Evolutionary conservation across 2,797 vertebrate species (phyloP), one percentile per base, ranked within the genome.

Genomic region (Acanthurus lineatus): DNA sequence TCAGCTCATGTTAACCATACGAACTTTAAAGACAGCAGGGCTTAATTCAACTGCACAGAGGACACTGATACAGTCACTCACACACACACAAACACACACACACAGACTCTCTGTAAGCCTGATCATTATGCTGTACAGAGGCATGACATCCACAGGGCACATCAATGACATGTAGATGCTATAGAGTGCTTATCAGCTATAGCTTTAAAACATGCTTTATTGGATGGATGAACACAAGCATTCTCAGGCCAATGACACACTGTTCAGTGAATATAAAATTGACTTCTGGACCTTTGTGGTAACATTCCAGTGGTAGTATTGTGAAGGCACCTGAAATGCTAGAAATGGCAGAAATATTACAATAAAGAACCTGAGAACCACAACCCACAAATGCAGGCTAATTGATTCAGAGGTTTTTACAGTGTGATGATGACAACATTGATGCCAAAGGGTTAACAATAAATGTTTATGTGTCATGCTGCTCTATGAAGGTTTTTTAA

Each of bases 1-100:
- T 59, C 61, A 28, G 71, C 11, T 67, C 62, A 38, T 77, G 73
- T 54, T 77, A 68, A 82, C 68, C 71, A 71, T 76, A 76, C 61
- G 65, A 69, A 70, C 59, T 77, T 69, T 69, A 73, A 73, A 63
- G 63, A 69, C 60, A 58, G 62, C 52, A 49, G 66, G 66, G 81
- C 80, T 69, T 76, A 83, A 81, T 81, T 81, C 48, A 5, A 10
- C 52, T 47, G 45, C 64, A 74, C 25, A 25, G 25, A 3, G 25
- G 25, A 25, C 25, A 25, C 25, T 25, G 25, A 25, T 25, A 25
- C 25, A 25, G 25, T 25, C 25, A 25, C 25, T 20, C 14, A 11
- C 16, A 38, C 22, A n/a, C 48, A n/a, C 65, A 22, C n/a, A 48
- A 32, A 48, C 15, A 60, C 17, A 63, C n/a, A 62, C 22, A 65